Percentiles rank a stretch among this genome's conserved stretches.
phyloP scores from a whole-genome alignment of 2,797 vertebrate genomes.

The Scomberomorus guttatus region DNA sequence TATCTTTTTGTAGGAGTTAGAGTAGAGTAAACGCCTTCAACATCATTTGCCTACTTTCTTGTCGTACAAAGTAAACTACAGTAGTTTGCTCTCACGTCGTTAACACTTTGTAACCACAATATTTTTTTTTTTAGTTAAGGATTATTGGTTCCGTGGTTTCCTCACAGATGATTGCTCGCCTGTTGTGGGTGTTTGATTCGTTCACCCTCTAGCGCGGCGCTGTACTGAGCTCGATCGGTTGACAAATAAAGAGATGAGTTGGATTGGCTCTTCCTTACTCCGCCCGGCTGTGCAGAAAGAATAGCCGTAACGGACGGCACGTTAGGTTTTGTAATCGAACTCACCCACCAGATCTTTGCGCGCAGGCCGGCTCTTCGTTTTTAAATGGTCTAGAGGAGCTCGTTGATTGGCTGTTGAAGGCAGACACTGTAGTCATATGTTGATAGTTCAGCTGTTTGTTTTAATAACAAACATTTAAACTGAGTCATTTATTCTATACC shows the following conservation, averaged over 20 bases:
- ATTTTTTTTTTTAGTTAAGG: background rate
- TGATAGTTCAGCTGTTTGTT: slow-evolving; percentile 56
- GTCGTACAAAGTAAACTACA: background rate
- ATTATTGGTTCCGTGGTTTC: slow-evolving; percentile 64
- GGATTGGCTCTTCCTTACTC: background rate
- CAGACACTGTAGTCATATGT: slow-evolving; percentile 49
- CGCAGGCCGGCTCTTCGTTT: slow-evolving; percentile 90
- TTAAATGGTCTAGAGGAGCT: slow-evolving; percentile 93
- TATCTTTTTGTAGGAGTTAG: slow-evolving; percentile 14
- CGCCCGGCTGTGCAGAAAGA: slow-evolving; percentile 57
- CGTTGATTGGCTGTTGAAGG: slow-evolving; percentile 81
- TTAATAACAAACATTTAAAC: slow-evolving; percentile 50
- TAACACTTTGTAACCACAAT: background rate
- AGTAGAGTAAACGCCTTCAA: background rate
- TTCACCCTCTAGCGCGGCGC: background rate
- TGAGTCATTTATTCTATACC: background rate
- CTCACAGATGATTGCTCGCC: slow-evolving; percentile 47
- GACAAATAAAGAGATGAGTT: background rate
- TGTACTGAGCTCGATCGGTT: background rate
- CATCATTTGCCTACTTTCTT: background rate
- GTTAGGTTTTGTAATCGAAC: slow-evolving; percentile 56
- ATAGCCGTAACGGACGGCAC: slow-evolving; percentile 22
- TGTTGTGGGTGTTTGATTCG: slow-evolving; percentile 50
- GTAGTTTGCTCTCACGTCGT: background rate
- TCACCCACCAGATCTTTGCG: slow-evolving; percentile 80